Evolutionary conservation across 2,797 vertebrate genomes (phyloP).

Genomic region (Adelosebastes latens): DNA sequence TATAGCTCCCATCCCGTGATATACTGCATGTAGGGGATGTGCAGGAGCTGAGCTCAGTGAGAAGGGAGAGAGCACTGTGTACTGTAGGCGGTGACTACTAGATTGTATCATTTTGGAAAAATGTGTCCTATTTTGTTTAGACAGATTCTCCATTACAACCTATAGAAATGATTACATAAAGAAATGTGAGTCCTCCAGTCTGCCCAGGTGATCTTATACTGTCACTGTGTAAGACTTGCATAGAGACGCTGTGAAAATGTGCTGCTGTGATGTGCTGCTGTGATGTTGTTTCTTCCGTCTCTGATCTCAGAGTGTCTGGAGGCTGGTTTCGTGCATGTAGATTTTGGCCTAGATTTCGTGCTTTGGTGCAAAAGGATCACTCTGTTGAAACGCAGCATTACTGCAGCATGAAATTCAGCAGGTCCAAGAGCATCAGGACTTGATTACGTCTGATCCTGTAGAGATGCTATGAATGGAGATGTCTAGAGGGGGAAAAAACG

Average conservation of each 20-base stretch:
- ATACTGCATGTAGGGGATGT: background rate
- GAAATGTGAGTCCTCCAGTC: background rate
- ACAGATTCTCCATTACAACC: background rate
- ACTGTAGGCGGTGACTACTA: background rate
- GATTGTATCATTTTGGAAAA: background rate
- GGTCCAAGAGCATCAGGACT: conserved; percentile 5
- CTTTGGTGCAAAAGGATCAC: background rate
- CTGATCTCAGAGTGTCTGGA: background rate
- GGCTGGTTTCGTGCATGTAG: background rate
- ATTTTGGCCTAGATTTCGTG: conserved; percentile 30
- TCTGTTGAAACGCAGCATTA: conserved; percentile 18
- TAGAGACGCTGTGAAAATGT: background rate
- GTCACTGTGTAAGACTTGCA: background rate
- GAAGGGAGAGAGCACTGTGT: background rate
- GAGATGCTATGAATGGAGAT: background rate
- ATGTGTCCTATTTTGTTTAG: background rate
- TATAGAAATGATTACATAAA: background rate
- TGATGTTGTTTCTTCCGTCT: background rate
- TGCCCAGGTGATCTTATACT: background rate
- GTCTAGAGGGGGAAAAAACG: background rate
- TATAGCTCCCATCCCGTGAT: background rate
- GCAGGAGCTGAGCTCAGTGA: background rate
- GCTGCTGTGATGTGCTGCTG: background rate
- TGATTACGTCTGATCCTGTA: conserved; percentile 14
- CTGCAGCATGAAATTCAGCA: background rate